Conservation (phyloP, 2,797 vertebrate genomes). For the Margarornis squamiger region DNA sequence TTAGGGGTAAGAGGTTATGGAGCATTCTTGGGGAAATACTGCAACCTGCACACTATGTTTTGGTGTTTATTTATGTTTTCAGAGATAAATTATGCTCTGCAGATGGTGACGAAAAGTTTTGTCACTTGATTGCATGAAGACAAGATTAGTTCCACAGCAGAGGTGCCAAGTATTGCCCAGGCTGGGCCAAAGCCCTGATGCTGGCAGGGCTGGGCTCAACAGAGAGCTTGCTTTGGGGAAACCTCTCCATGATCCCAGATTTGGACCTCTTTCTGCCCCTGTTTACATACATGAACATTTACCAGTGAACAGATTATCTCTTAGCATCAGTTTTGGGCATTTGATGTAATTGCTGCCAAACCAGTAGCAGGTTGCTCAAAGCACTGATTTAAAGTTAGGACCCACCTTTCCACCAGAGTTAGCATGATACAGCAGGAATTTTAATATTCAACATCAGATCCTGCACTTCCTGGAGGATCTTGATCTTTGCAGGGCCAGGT, state of each 20-base stretch:
- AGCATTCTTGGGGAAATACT: not conserved
- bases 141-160: not conserved
- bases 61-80: not conserved
- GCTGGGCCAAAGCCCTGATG: not conserved
- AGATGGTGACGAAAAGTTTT: not conserved
- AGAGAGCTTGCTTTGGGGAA: not conserved
- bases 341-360: not conserved
- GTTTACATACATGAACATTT: not conserved
- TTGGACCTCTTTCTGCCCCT: not conserved
- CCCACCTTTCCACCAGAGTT: not conserved
- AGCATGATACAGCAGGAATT: not conserved
- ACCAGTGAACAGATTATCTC: not conserved
- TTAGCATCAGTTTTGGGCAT: not conserved
- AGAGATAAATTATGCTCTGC: not conserved
- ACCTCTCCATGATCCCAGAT: not conserved
- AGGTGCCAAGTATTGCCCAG: not conserved
- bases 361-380: not conserved
- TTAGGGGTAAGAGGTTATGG: fast-evolving
- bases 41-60: not conserved
- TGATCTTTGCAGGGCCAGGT: fast-evolving
- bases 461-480: not conserved
- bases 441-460: not conserved
- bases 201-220: not conserved
- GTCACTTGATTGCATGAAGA: not conserved
- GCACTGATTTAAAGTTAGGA: not conserved